Conservation (phyloP, 2,113 vertebrate species). For the Megalops atlanticus region DNA sequence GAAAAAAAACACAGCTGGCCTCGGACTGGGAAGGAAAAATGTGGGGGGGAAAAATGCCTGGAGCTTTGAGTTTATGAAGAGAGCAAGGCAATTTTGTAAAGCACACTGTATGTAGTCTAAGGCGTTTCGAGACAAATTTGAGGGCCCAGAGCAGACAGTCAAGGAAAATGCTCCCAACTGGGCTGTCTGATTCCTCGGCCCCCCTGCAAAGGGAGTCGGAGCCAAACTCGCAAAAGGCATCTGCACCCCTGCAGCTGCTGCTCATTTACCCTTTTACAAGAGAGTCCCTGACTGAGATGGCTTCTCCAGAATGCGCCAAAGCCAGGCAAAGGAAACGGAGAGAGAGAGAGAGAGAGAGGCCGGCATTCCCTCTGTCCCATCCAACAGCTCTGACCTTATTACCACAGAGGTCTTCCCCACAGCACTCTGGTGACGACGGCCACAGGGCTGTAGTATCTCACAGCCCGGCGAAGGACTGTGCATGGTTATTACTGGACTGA, state of each 20-base stretch:
- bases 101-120: conserved; percentile 8
- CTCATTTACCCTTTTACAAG: conserved; percentile 73
- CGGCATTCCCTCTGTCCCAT: not conserved
- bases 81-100: conserved; percentile 9
- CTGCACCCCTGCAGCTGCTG: conserved; percentile 69
- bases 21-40: conserved; percentile 24
- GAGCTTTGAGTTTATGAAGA: conserved; percentile 22
- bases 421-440: not conserved
- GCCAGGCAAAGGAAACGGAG: conserved; percentile 50
- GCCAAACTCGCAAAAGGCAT: conserved; percentile 42
- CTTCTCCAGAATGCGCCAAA: conserved; percentile 64
- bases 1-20: conserved; percentile 34
- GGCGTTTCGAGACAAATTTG: conserved; percentile 33
- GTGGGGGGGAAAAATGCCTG: conserved; percentile 1
- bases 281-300: conserved; percentile 64
- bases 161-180: conserved; percentile 31
- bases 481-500: too few species aligned
- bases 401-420: not conserved
- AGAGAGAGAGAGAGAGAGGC: conserved; percentile 46
- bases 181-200: conserved; percentile 34
- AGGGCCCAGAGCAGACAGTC: conserved; percentile 29
- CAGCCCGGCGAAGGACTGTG: not conserved
- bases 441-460: not conserved
- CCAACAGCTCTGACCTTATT: conserved; percentile 6
- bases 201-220: conserved; percentile 40